Evolutionary conservation across 2,113 vertebrate genomes (phyloP), one percentile per base, ranked within the genome.

Genomic region (Etheostoma spectabile): DNA sequence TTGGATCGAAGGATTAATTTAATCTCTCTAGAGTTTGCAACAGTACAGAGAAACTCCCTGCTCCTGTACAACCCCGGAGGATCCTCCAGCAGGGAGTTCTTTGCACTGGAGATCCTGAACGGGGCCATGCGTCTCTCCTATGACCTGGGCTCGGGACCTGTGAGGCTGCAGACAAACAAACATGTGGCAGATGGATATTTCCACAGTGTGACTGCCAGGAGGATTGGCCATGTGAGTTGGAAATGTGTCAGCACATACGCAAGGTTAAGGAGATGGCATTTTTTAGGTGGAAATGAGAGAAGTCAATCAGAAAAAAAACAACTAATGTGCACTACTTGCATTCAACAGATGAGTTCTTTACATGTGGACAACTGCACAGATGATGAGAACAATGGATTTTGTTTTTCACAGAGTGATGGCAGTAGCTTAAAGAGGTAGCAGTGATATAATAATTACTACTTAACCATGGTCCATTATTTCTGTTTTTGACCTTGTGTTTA

Each of bases 1-100:
- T 73, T 95, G 84, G 94, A 96, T 83, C 91, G 93, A 46, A 94
- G 89, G 63, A 93, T 90, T 79, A 96, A 95, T 89, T 86, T 94
- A 14, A 94, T 96, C 78, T 95, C 88, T 46, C 62, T 96, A n/a
- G 93, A 95, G 78, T 91, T 95, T 84, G 95, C 95, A 2, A 96
- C 95, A 12, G 69, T 94, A 53, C 90, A 92, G 66, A 91, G 79
- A 22, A 88, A 93, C 55, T 92, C 93, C 12, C 83, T 96, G 73
- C 91, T 96, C 59, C 77, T 96, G 30, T 95, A 93, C 87, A 95
- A 93, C 79, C 84, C 92, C 1, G 95, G 91, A 33, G 85, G 71
- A 35, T 53, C 56, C 5, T 85, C 86, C 56, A 91, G 85, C 64
- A 86, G 81, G 53, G 95, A 96, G 51, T 96, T 95, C 59, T 79